Evolutionary conservation across 2,797 vertebrate species (phyloP), one percentile per base, ranked within the genome.

Genomic region (Rhinoraja longicauda): DNA sequence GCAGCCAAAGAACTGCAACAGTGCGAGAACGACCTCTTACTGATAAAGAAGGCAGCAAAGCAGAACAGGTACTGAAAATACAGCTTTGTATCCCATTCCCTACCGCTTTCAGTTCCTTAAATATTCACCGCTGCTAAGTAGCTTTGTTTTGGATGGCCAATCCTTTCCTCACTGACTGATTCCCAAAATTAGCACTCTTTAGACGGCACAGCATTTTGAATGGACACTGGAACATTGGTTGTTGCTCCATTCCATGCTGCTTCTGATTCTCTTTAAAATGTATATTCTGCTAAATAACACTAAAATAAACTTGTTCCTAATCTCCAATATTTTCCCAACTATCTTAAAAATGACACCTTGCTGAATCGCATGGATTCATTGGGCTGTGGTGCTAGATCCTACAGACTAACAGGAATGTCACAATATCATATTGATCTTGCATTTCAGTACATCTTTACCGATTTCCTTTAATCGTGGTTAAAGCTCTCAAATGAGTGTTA

Each of bases 1-100:
- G 98, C 98, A 98, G 97, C 97, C 99, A 98, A 99, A 98, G 97
- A 98, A 98, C 96, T 97, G 97, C 97, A 98, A 97, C 97, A 98
- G 97, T 96, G 97, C 97, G 95, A 97, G 98, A 96, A 98, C 97
- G 93, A 92, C 92, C 70, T 92, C 90, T 92, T 98, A 97, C 97
- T 98, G 98, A 97, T 99, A 98, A 97, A 97, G 95, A 95, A 97
- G 94, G 96, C 97, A 96, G 96, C 97, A 97, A 95, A 97, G 95
- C 97, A 92, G 95, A 97, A 98, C 98, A 99, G 98, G 98, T 99
- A 99, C 98, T 97, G 96, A 96, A 45, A 96, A 96, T 95, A 94
- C 96, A 95, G 96, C 70, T 92, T 92, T 92, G 45, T 92, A 92
- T 92, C 90, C 90, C 90, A 75, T 92, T 92, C 90, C 90, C 70